phyloP scores from a whole-genome alignment of 2,888 invertebrate species.

The Spilosoma lubricipeda region DNA sequence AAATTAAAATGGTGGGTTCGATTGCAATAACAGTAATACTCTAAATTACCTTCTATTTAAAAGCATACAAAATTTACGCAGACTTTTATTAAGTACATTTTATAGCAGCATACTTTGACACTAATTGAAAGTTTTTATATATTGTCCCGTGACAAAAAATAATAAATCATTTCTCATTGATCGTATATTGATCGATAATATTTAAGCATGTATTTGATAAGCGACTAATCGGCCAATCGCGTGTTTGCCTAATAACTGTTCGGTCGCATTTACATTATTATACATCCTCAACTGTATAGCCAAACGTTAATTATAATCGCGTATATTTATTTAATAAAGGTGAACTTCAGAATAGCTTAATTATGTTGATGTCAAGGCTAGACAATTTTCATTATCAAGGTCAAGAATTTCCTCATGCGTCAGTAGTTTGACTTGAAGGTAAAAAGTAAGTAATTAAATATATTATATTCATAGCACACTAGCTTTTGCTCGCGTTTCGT shows the following conservation, averaged over 20 bases:
- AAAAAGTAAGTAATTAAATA: not conserved
- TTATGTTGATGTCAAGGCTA: slow-evolving; percentile 36
- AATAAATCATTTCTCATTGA: slow-evolving; percentile 71
- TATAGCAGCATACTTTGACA: not conserved
- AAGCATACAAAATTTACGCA: not conserved
- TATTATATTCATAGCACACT: too few species aligned
- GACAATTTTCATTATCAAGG: not conserved
- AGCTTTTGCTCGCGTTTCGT: too few species aligned
- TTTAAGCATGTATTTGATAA: slow-evolving; percentile 76
- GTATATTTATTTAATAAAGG: slow-evolving; percentile 40
- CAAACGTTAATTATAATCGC: slow-evolving; percentile 41
- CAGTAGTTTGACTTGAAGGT: not conserved
- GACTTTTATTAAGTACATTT: not conserved
- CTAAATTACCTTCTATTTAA: slow-evolving; percentile 51
- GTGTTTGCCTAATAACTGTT: slow-evolving; percentile 64
- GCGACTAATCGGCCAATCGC: slow-evolving; percentile 73
- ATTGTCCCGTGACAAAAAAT: slow-evolving; percentile 47
- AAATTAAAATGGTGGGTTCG: too few species aligned
- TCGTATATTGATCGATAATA: slow-evolving; percentile 71
- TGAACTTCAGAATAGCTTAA: slow-evolving; percentile 36
- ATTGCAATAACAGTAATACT: too few species aligned
- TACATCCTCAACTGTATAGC: slow-evolving; percentile 37
- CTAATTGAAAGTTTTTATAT: slow-evolving; percentile 20
- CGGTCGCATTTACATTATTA: slow-evolving; percentile 61
- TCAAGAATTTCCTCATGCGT: not conserved